Evolutionary conservation across 2,888 invertebrate species (phyloP), one percentile per base, ranked within the genome.

Genomic region (Temnothorax unifasciatus): DNA sequence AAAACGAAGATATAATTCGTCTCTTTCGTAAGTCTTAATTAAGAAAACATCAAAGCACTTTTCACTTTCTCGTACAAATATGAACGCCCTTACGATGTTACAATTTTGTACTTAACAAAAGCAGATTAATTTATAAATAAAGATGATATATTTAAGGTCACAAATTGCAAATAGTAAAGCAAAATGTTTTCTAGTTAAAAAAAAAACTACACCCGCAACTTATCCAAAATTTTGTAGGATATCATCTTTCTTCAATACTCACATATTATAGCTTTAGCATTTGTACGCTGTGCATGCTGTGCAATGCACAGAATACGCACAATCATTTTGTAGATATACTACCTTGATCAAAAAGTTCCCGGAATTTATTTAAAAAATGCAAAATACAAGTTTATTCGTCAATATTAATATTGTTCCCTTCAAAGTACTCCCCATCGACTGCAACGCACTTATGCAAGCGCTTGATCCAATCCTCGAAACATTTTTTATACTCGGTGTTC

Each of bases 191-290:
- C 4, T 3, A 29, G 29, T 29, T 29, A 54, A 41, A 29, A 77
- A 47, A 13, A 15, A 29, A 77, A 41, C 29, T 52, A 15, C 44
- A 54, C 4, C 15, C 9, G 15, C 63, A 9, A 21, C 9, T 77
- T 8, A 41, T 41, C 25, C 1, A 52, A 52, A 52, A n/a, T 66
- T 52, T 76, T 52, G 13, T 34, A 38, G 38, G 21, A 38, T 38
- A 76, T 25, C 34, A 57, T 76, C 18, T 66, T 52, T 15, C 13
- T 13, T 50, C 50, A 25, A 38, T 52, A 68, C 4, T 47, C 21
- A n/a, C n/a, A n/a, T n/a, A n/a, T n/a, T 44, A 15, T 21, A 73
- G 21, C 38, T 52, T 68, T 64, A 75, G 57, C 57, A 75, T 74
- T 74, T 47, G 1, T 21, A 54, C 25, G 2, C 34, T 34, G 6